Evolutionary conservation across 2,113 vertebrate genomes (phyloP), one percentile per base, ranked within the genome.

Genomic region (Bambusicola thoracicus): DNA sequence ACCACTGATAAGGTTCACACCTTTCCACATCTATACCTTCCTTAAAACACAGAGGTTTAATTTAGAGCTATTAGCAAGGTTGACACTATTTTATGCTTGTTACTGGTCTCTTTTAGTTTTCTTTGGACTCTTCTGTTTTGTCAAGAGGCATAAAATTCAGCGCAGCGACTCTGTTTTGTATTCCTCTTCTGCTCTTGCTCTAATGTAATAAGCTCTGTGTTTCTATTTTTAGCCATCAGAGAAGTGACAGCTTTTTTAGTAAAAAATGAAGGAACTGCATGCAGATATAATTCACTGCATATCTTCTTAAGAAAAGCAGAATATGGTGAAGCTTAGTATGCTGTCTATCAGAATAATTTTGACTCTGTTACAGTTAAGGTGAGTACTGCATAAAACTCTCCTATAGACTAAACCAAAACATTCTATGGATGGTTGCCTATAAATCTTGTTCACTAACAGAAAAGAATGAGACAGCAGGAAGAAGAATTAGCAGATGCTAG

Each of bases 401-500:
- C 69, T 43, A 96, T 32, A 94, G 82, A 25, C 78, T 96, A 88
- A 77, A 94, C 36, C 36, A 93, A 96, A 87, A 93, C n/a, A 95
- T 69, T 96, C 68, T 55, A 34, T 15, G 74, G 32, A 41, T 85
- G 12, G 36, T 56, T 78, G 65, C 36, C 75, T 75, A 69, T 82
- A 90, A 89, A 85, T 96, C 91, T 70, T 94, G 87, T 81, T 62
- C 96, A 79, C 66, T 89, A 81, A 96, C 41, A 92, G 51, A 92
- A 89, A 95, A 96, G 93, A 95, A 90, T 4, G 25, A 95, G 59
- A 90, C 41, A 94, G 80, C 68, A 91, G 90, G 72, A 84, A 97
- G 90, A 96, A 95, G 90, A 94, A 91, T 55, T 92, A 58, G 83
- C 21, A 95, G 69, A 86, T 66, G 77, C 41, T 85, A 88, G 82